These are phyloP conservation scores for Notamacropus eugenii DNA, from an alignment of 2,797 vertebrate genomes.

Conservation along the genomic window DNA sequence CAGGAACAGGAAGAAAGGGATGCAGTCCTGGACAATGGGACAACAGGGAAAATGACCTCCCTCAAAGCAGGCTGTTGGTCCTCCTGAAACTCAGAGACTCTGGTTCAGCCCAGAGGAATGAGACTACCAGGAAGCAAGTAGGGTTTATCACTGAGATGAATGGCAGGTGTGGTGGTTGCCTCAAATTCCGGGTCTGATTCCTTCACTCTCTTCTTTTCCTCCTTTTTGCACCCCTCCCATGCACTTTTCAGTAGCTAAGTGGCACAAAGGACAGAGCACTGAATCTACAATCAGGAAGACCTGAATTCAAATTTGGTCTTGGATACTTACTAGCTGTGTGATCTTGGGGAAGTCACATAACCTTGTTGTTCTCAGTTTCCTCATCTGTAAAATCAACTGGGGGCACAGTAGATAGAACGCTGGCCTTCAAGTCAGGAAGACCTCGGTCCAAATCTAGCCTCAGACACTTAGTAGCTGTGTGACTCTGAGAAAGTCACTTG, in stretches of 20 bases:
- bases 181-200: neutral
- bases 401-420: too few relatives aligned
- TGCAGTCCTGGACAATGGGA: neutral
- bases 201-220: neutral
- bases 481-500: too few relatives aligned
- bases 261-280: neutral
- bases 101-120: neutral
- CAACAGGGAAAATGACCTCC: neutral
- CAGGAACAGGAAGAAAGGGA: too few relatives aligned
- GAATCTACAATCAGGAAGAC: neutral
- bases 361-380: neutral
- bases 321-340: neutral
- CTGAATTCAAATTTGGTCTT: neutral
- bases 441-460: too few relatives aligned
- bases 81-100: neutral
- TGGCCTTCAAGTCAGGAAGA: too few relatives aligned
- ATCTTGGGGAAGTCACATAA: neutral
- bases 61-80: neutral
- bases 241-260: neutral
- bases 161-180: neutral
- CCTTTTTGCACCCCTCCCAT: neutral
- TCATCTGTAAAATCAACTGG: too few relatives aligned
- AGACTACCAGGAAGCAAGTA: neutral
- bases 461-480: too few relatives aligned
- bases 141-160: neutral